Evolutionary conservation across 2,888 invertebrate genomes (phyloP).

Genomic region (Agrotis clavis): DNA sequence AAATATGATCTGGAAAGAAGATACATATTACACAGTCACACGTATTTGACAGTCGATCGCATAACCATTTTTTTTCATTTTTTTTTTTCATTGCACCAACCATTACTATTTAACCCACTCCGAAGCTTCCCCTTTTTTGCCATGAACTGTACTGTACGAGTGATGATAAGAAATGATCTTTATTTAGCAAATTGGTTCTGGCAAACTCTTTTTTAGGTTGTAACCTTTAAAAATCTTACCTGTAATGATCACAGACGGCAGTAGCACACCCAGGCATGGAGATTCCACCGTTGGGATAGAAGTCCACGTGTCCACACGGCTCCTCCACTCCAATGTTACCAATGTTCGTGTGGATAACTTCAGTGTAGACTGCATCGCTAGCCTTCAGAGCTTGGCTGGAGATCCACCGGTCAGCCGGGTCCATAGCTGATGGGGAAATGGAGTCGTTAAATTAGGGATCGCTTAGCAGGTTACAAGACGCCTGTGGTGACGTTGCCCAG

Average conservation of each 20-base stretch:
- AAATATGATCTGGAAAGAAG: conserved; percentile 43
- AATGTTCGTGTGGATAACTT: conserved; percentile 52
- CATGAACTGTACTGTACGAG: too few species aligned
- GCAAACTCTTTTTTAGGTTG: too few species aligned
- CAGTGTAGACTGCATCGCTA: conserved; percentile 46
- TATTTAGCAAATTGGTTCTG: too few species aligned
- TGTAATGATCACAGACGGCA: conserved; percentile 51
- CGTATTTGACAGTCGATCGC: too few species aligned
- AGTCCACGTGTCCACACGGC: conserved; percentile 42
- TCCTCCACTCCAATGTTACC: conserved; percentile 33
- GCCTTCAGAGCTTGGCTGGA: conserved; percentile 36
- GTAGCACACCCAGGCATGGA: conserved; percentile 52
- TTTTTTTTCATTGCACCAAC: too few species aligned
- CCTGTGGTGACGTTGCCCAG: too few species aligned
- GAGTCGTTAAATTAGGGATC: not conserved
- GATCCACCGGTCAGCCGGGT: conserved; percentile 57
- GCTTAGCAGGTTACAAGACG: too few species aligned
- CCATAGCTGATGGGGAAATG: conserved; percentile 31
- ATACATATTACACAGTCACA: too few species aligned
- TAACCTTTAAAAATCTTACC: conserved; percentile 31
- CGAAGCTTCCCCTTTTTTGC: too few species aligned
- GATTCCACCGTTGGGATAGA: conserved; percentile 54
- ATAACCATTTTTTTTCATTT: too few species aligned
- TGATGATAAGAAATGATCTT: too few species aligned
- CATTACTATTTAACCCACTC: too few species aligned